Base-by-base conservation (phyloP, 1,140 invertebrate species). In the Drosophila bifasciata region DNA sequence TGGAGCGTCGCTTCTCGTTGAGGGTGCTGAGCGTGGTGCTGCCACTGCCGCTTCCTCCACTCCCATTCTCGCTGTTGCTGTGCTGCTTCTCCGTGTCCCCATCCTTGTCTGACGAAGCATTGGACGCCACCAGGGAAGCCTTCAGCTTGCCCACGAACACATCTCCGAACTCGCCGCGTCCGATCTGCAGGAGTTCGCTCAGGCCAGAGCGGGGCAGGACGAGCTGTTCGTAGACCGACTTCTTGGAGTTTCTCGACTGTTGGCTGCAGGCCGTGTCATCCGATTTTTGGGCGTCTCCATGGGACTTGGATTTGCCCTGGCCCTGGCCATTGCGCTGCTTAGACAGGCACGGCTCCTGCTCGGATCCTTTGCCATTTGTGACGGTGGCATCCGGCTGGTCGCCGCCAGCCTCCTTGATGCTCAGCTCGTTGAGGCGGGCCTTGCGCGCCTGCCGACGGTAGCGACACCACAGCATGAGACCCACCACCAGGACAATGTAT, bases 111-210 rank as follows among this genome's bases (percentile, higher is more conserved):
- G 48, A 15, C 3, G 56, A 60, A n/a, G 91, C 44, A 2, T 16
- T n/a, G 17, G 15, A 21, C 4, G 59, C 80, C 41, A 92, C 86
- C 49, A 93, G 72, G 11, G 93, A 92, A 7, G 93, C 91, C 58
- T 91, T 91, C 7, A 92, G 53, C 40, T 90, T 91, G 28, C 90
- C 91, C 44, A 98, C 92, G 80, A 96, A 95, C 1, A 98, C 95
- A 84, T 98, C 97, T 0, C 98, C 97, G 85, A 97, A 98, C 78
- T 97, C 95, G 7, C 97, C 97, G 32, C 96, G 95, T 28, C 97
- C 93, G 15, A 99, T 93, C 6, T 97, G 94, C 63, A 97, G 96
- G 21, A 97, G 92, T 45, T 97, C 97, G 4, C 94, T 94, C 0
- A 98, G 92, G 61, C 96, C 93, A 13, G 94, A 93, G 46, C 97